Percentiles rank a stretch among this genome's conserved stretches.
These are phyloP conservation scores for Xiphophorus birchmanni DNA, from an alignment of 2,797 vertebrate genomes.

Conservation along the genomic window DNA sequence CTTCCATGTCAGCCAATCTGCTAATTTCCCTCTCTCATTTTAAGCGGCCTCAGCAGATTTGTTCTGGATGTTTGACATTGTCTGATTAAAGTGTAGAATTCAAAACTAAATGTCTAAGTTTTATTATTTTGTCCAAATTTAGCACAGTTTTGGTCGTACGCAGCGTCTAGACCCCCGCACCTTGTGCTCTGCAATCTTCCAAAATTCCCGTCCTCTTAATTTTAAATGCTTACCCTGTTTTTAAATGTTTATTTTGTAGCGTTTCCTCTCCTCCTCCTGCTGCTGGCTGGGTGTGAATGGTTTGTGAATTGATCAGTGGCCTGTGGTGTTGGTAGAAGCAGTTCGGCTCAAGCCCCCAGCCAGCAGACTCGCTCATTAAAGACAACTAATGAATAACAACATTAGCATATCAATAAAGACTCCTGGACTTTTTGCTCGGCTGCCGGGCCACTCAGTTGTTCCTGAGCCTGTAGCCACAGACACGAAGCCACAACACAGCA, in stretches of 20 bases:
- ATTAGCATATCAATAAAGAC: constrained; percentile 68
- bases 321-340: constrained; percentile 31
- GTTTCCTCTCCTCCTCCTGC: constrained; percentile 6
- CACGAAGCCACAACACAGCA: constrained; percentile 2
- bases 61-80: background rate
- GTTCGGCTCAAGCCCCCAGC: constrained; percentile 48
- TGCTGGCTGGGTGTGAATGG: constrained; percentile 18
- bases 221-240: constrained; percentile 5
- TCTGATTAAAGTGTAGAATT: background rate
- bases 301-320: constrained; percentile 34
- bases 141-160: background rate
- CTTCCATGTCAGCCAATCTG: background rate
- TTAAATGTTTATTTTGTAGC: constrained; percentile 16
- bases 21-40: background rate
- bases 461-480: constrained; percentile 17
- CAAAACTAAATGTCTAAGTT: too few species aligned
- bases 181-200: constrained; percentile 4
- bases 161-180: background rate
- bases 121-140: background rate
- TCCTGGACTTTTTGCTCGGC: constrained; percentile 3
- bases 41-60: background rate
- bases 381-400: constrained; percentile 59
- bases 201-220: constrained; percentile 6
- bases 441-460: constrained; percentile 24
- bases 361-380: constrained; percentile 62